Conservation (phyloP, 2,797 vertebrate genomes). For the Oreochromis grahami region DNA sequence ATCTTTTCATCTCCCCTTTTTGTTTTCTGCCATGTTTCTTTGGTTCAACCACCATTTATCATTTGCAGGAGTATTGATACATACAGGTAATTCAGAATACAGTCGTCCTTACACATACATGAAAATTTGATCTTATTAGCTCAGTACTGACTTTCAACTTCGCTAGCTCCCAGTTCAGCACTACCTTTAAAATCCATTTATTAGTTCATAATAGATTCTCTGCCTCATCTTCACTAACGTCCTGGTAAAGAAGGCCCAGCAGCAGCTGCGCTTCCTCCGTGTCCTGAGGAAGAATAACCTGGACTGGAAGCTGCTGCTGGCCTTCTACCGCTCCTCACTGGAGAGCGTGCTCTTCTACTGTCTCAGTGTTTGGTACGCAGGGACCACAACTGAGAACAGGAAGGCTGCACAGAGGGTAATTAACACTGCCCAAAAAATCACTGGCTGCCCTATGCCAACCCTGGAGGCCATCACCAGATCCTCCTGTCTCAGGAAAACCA, state of each 20-base stretch:
- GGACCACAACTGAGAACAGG: not conserved
- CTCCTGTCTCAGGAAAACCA: not conserved
- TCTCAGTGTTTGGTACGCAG: not conserved
- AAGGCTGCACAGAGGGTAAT: not conserved
- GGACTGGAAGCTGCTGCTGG: not conserved
- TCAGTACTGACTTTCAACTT: no score
- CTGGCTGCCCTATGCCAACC: not conserved
- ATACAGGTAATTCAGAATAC: not conserved
- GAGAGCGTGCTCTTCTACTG: not conserved
- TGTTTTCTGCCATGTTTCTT: not conserved
- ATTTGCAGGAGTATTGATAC: not conserved
- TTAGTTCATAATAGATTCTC: not conserved
- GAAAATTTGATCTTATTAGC: not conserved
- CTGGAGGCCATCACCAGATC: not conserved
- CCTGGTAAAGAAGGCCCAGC: not conserved
- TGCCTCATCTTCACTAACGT: not conserved
- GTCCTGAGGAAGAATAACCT: not conserved
- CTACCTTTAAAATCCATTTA: not conserved
- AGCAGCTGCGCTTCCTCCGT: not conserved
- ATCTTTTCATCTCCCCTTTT: not conserved
- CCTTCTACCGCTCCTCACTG: not conserved
- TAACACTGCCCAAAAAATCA: not conserved
- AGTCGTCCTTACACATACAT: fast-evolving
- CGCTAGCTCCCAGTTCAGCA: not conserved
- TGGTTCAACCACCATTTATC: not conserved